phyloP scores from a whole-genome alignment of 2,113 vertebrate species.

The Hipposideros armiger region DNA sequence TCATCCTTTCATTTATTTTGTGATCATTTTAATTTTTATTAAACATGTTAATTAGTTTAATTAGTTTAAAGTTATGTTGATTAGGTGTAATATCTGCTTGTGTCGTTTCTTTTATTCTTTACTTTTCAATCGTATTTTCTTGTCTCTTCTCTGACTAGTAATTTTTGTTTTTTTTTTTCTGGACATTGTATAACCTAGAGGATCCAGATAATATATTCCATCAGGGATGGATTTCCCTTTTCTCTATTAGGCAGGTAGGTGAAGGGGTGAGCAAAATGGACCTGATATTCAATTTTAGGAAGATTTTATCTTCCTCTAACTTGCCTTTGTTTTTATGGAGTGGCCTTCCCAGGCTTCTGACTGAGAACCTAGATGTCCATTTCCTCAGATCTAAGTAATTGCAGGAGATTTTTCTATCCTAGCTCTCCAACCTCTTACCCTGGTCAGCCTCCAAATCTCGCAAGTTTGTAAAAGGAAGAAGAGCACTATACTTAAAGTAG shows the following conservation, averaged over 20 bases:
- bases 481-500: background rate
- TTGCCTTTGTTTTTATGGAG: background rate
- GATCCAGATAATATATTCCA: background rate
- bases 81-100: background rate
- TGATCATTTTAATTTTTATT: background rate
- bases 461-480: background rate
- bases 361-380: background rate
- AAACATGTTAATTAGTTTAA: background rate
- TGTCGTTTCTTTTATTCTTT: background rate
- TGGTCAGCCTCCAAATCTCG: background rate
- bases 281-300: background rate
- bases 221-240: background rate
- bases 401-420: background rate
- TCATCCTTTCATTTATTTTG: background rate
- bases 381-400: background rate
- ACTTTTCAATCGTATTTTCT: background rate
- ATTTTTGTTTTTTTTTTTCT: constrained; percentile 30
- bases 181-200: background rate
- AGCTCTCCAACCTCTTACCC: background rate
- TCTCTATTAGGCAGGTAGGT: background rate
- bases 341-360: background rate
- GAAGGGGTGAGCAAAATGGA: background rate
- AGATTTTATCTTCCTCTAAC: background rate
- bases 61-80: background rate
- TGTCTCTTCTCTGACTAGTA: background rate